Evolutionary conservation across 2,113 vertebrate genomes (phyloP), one percentile per base, ranked within the genome.

Genomic region (Ameiurus melas): DNA sequence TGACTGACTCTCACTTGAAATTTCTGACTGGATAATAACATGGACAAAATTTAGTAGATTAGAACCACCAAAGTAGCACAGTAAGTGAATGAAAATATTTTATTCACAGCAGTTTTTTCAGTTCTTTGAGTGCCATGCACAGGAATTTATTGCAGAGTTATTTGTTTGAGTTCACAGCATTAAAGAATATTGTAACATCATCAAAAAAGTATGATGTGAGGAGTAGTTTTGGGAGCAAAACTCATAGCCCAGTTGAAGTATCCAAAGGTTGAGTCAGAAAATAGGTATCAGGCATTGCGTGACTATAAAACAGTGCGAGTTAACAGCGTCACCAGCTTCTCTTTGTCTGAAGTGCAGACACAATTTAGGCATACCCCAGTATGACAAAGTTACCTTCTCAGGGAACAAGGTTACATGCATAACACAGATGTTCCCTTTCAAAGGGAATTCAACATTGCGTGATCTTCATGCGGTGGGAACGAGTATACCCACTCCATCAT

Each of bases 121-220:
- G 47, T 81, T 78, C 16, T 20, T 3, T 33, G 14, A 33, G 17
- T 33, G n/a, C 3, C 78, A 20, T 57, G 53, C n/a, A 81, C 51
- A 57, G 53, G 36, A 57, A 81, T 81, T 57, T 81, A 81, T 58
- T 81, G 53, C 78, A 33, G 78, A 33, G 51, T 57, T 57, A 81
- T 30, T 58, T 81, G 78, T 57, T 81, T 17, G 19, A 81, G n/a
- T 81, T 81, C 17, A 81, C 53, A 81, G 53, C 5, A 81, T 20
- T 57, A 58, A 58, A 81, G 20, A 58, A 55, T 36, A 10, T 8
- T 51, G 47, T 51, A 57, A 81, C 53, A 57, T 16, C 17, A 33
- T 17, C n/a, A 33, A 58, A 33, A 33, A 30, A 55, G 78, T 8
- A 20, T 30, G 16, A 80, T 57, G n/a, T 57, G 17, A 81, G 53